Evolutionary conservation across 2,797 vertebrate species (phyloP).

Genomic region (Acipenser ruthenus): DNA sequence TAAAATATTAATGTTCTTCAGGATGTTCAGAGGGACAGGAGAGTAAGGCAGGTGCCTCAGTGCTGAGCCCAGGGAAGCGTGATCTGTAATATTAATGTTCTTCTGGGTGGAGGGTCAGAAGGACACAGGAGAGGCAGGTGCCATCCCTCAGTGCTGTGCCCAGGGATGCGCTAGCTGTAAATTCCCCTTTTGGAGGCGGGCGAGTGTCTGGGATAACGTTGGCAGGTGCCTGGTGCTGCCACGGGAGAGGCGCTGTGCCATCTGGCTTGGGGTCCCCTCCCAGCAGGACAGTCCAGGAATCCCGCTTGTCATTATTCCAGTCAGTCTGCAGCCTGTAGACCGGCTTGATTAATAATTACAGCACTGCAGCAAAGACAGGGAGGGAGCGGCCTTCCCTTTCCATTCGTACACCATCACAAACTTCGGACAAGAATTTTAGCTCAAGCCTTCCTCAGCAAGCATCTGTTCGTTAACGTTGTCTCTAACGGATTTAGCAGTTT

Average conservation of each 20-base stretch:
- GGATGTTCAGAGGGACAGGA: too few relatives aligned
- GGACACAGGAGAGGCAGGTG: too few relatives aligned
- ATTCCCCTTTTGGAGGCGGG: conserved; percentile 40
- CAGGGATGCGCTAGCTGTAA: conserved; percentile 43
- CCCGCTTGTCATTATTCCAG: neutral
- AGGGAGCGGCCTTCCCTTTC: neutral
- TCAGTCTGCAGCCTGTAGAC: conserved; percentile 8
- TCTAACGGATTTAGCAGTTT: too few relatives aligned
- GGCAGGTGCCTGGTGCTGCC: conserved; percentile 11
- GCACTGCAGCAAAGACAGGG: conserved; percentile 35
- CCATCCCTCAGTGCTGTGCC: conserved; percentile 17
- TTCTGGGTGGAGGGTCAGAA: neutral
- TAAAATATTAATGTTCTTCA: neutral
- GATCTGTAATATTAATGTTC: neutral
- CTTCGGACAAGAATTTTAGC: too few relatives aligned
- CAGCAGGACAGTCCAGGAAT: conserved; percentile 36
- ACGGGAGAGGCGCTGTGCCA: conserved; percentile 48
- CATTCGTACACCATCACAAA: neutral
- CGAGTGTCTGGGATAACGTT: neutral
- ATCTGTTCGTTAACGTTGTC: too few relatives aligned
- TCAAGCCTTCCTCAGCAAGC: too few relatives aligned
- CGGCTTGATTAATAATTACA: conserved; percentile 45
- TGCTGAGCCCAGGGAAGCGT: neutral
- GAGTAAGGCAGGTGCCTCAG: too few relatives aligned
- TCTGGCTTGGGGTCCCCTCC: conserved; percentile 57